phyloP scores from a whole-genome alignment of 1,140 invertebrate genomes.

The Lepidurus arcticus region DNA sequence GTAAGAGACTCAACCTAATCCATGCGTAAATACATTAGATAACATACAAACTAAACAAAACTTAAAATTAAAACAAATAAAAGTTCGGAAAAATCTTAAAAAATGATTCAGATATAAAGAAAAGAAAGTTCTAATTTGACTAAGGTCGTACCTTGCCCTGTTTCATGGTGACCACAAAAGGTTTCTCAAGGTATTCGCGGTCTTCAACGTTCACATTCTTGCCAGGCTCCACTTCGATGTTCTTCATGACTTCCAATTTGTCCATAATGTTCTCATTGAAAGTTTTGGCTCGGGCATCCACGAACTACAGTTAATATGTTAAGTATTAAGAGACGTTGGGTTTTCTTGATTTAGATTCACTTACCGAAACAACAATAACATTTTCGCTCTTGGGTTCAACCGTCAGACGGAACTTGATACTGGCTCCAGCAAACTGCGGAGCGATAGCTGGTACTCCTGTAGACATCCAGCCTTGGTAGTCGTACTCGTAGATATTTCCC shows the following conservation, averaged over 20 bases:
- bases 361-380: slow-evolving; percentile 32
- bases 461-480: slow-evolving; percentile 33
- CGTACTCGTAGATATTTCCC: slow-evolving; percentile 31
- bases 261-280: slow-evolving; percentile 31
- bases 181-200: slow-evolving; percentile 30
- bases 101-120: not conserved
- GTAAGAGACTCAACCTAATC: slow-evolving; percentile 30
- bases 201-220: slow-evolving; percentile 26
- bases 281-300: slow-evolving; percentile 22
- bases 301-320: not conserved
- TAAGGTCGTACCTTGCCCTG: slow-evolving; percentile 27
- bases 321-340: not conserved
- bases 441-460: slow-evolving; percentile 30
- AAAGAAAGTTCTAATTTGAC: not conserved
- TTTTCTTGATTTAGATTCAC: not conserved
- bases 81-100: not conserved
- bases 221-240: slow-evolving; percentile 23
- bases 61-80: not conserved
- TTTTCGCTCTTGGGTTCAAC: slow-evolving; percentile 31
- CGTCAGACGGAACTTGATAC: slow-evolving; percentile 28
- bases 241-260: slow-evolving; percentile 4
- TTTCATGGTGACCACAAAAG: slow-evolving; percentile 28
- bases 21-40: not conserved
- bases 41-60: not conserved
- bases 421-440: slow-evolving; percentile 29